These are phyloP conservation scores for Callopanchax toddi DNA, from an alignment of 2,113 vertebrate genomes.

Conservation along the genomic window DNA sequence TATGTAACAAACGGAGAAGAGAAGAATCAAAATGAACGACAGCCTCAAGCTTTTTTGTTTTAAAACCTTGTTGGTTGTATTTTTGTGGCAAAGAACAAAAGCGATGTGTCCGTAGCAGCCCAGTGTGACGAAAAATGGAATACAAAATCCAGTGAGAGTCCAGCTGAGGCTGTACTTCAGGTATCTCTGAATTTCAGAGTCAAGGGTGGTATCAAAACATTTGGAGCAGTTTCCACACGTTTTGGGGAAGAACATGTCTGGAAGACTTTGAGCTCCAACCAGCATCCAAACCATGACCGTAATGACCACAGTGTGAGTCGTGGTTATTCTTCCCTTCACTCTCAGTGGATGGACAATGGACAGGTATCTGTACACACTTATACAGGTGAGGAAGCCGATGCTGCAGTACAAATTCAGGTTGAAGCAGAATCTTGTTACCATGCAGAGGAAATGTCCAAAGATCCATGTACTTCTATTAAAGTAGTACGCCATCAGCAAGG, in stretches of 20 bases:
- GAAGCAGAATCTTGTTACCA: conserved; percentile 78
- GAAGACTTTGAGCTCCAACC: conserved; percentile 75
- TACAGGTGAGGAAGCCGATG: conserved; percentile 86
- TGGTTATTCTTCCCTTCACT: conserved; percentile 73
- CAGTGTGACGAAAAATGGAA: conserved; percentile 79
- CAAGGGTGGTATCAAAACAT: conserved; percentile 75
- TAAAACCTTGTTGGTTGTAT: conserved; percentile 57
- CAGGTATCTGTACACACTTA: conserved; percentile 86
- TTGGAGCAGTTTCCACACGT: rapidly evolving
- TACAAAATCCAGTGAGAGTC: conserved; percentile 76
- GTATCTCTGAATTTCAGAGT: conserved; percentile 30
- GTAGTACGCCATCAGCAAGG: conserved; percentile 82
- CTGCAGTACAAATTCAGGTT: conserved; percentile 86
- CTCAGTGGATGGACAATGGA: conserved; percentile 83
- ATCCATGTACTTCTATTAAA: conserved; percentile 65
- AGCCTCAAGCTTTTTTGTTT: conserved; percentile 76
- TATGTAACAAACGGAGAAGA: conserved; percentile 84
- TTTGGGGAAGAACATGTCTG: conserved; percentile 79
- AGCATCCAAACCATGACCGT: conserved; percentile 72
- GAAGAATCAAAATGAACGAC: conserved; percentile 76
- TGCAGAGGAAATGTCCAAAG: conserved; percentile 82
- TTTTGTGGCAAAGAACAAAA: conserved; percentile 63
- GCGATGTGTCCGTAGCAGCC: conserved; percentile 82
- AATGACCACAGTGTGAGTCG: conserved; percentile 33
- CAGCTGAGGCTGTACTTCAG: conserved; percentile 70